These are phyloP conservation scores for Lasioglossum vierecki DNA, from an alignment of 2,888 invertebrate genomes.

Conservation along the genomic window DNA sequence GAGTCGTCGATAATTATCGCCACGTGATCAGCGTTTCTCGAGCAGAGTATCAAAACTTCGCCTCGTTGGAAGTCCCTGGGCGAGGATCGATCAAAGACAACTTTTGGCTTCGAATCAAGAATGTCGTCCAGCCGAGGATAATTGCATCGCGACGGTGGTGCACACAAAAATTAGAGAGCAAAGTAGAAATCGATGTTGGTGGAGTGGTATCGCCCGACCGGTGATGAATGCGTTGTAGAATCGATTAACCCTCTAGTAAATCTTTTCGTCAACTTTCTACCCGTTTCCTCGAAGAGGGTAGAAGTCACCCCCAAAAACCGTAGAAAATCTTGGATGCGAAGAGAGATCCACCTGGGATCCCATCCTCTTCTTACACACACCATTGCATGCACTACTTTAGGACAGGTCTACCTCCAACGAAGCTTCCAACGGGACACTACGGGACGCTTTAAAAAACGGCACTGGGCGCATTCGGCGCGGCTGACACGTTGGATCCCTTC, in stretches of 20 bases:
- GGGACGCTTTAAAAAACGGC: not conserved
- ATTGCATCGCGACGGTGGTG: not conserved
- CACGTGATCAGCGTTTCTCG: not conserved
- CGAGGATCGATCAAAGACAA: conserved; percentile 13
- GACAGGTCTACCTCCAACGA: conserved; percentile 48
- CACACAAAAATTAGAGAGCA: not conserved
- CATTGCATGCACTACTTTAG: conserved; percentile 55
- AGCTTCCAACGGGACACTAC: conserved; percentile 58
- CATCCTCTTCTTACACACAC: conserved; percentile 22
- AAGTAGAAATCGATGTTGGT: not conserved
- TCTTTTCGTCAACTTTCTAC: not conserved
- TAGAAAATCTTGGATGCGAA: not conserved
- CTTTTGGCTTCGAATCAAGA: conserved; percentile 14
- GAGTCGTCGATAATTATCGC: not conserved
- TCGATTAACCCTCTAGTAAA: not conserved
- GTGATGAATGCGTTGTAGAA: not conserved
- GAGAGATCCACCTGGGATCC: not conserved
- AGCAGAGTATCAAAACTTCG: not conserved
- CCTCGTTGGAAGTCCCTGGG: conserved; percentile 1
- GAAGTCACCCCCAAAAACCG: not conserved
- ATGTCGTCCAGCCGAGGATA: not conserved
- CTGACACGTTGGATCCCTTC: not conserved
- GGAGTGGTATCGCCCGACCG: not conserved
- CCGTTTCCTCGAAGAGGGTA: not conserved
- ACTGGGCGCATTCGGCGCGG: not conserved